Conservation (phyloP, 2,797 vertebrate genomes). For the Rhinophrynus dorsalis region DNA sequence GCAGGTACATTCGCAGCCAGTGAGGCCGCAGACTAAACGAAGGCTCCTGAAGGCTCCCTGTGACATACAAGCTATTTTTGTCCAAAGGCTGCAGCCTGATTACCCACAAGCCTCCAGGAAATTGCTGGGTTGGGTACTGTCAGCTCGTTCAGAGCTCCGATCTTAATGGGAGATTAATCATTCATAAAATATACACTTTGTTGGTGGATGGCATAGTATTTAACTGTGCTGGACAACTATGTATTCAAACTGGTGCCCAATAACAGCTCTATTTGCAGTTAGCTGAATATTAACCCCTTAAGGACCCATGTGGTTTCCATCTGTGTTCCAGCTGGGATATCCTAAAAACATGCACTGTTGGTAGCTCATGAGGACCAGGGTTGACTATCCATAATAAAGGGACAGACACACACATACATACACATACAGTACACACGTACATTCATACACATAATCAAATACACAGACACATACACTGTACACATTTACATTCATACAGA, state of each 20-base stretch:
- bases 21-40: conserved; percentile 68
- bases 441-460: no score
- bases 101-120: conserved; percentile 57
- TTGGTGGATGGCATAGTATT: conserved; percentile 10
- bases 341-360: no score
- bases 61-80: conserved; percentile 36
- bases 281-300: no score
- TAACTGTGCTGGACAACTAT: not conserved
- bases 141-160: conserved; percentile 50
- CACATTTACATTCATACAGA: no score
- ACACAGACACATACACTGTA: no score
- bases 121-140: conserved; percentile 62
- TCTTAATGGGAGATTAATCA: conserved; percentile 55
- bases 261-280: not conserved
- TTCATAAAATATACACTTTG: conserved; percentile 21
- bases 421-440: no score
- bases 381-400: not conserved
- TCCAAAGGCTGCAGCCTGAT: conserved; percentile 15
- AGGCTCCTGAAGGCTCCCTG: conserved; percentile 63
- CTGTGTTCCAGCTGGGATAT: no score
- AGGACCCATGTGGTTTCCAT: no score
- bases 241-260: conserved; percentile 6
- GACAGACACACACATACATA: no score
- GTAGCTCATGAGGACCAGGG: no score
- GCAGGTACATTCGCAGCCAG: conserved; percentile 81